Evolutionary conservation across 2,797 vertebrate genomes (phyloP), one percentile per base, ranked within the genome.

Genomic region (Neosalanx taihuensis): DNA sequence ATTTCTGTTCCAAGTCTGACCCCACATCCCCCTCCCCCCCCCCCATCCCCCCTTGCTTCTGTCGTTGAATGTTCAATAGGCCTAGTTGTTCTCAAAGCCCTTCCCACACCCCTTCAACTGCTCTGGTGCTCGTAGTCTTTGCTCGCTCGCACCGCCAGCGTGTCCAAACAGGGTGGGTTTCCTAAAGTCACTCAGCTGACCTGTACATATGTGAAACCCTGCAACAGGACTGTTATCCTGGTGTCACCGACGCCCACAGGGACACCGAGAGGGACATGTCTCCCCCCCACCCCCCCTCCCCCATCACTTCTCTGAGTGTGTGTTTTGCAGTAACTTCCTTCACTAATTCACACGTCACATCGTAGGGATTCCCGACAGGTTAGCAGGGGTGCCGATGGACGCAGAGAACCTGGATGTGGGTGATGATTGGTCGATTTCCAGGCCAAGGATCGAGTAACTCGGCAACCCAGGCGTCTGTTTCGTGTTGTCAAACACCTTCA

Each of bases 61-160:
- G 84, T 90, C 86, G 88, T 76, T 91, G 88, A 91, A 91, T 92
- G 90, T 93, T 91, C 83, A 80, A 79, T 91, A 88, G 64, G 64
- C 17, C 41, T 41, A 37, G 86, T 85, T 83, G 83, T 89, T 85
- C 84, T 89, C 81, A 81, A 78, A 81, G 76, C 80, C 85, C 79
- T 76, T 29, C 72, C 66, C 68, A 23, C 37, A n/a, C 30, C 82
- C 83, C 82, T 88, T 88, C 83, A 2, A 80, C 81, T 74, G 87
- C 89, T 88, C 85, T 82, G 89, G 87, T 82, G 86, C 88, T 92
- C 87, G 87, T 91, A 85, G 84, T 81, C 88, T 87, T 82, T 69
- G 86, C 88, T 85, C 80, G 77, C 81, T 83, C 74, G 66, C 80
- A 64, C 76, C 83, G 58, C 77, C 64, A 72, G 84, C 82, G 76